A percentile compares a stretch with the other conserved stretches of the same genome.
Evolutionary conservation across 2,113 vertebrate species (phyloP).

Genomic region (Rhipidura dahli): DNA sequence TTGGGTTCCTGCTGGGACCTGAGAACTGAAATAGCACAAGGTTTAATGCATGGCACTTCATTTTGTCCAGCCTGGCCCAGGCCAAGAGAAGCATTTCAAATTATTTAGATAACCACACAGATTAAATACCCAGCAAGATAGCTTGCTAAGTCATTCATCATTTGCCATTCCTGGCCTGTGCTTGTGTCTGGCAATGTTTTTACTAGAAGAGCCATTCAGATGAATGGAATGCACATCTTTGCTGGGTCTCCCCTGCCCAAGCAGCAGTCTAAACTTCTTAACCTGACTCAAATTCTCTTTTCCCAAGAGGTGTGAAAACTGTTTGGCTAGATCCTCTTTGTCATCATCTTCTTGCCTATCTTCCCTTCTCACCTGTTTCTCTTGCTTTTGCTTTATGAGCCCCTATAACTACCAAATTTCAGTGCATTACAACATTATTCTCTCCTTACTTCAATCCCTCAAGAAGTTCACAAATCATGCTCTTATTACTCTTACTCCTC

Average conservation of each 20-base stretch:
- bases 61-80: constrained; percentile 25
- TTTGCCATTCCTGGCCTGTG: constrained; percentile 51
- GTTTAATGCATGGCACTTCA: constrained; percentile 43
- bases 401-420: not conserved
- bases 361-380: not conserved
- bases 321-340: not conserved
- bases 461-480: not conserved
- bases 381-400: not conserved
- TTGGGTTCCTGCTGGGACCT: constrained; percentile 31
- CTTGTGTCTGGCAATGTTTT: constrained; percentile 50
- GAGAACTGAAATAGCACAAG: constrained; percentile 38
- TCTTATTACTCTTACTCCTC: not conserved
- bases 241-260: not conserved
- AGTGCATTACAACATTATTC: not conserved
- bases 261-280: not conserved
- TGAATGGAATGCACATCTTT: constrained; percentile 53
- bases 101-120: constrained; percentile 61
- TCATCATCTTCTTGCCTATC: not conserved
- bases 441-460: not conserved
- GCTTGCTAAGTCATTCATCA: constrained; percentile 62
- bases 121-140: constrained; percentile 59
- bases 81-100: constrained; percentile 63
- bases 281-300: not conserved
- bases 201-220: constrained; percentile 22
- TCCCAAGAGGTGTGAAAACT: not conserved